These are phyloP conservation scores for Temnothorax ravouxi DNA, from an alignment of 2,888 invertebrate species.

Conservation along the genomic window DNA sequence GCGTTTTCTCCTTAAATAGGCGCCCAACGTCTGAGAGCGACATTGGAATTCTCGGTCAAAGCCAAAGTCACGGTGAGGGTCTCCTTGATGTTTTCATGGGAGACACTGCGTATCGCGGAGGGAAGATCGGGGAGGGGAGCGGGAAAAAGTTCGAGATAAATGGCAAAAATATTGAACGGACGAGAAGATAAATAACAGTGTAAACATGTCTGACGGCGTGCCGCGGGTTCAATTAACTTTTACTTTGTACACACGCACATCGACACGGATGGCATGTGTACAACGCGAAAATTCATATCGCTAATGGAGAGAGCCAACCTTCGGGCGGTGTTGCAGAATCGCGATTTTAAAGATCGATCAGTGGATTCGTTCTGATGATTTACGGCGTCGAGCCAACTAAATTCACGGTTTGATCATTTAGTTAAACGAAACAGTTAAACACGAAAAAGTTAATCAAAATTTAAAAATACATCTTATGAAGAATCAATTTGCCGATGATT, in stretches of 20 bases:
- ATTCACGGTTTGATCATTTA: no score
- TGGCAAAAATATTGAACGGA: conserved; percentile 43
- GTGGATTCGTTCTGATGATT: not conserved
- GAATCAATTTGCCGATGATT: no score
- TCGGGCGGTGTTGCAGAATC: conserved; percentile 5
- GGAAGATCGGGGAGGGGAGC: conserved; percentile 57
- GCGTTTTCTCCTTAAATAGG: conserved; percentile 68
- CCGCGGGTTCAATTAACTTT: conserved; percentile 37
- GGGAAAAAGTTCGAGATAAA: not conserved
- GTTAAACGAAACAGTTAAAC: not conserved
- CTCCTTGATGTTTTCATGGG: conserved; percentile 69
- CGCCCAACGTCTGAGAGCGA: conserved; percentile 51
- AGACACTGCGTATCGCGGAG: conserved; percentile 70
- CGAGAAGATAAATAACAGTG: conserved; percentile 43
- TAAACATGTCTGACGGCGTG: conserved; percentile 5
- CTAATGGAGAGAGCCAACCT: conserved; percentile 41
- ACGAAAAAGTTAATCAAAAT: not conserved
- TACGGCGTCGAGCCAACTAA: not conserved
- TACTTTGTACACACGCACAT: conserved; percentile 25
- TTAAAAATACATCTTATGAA: no score
- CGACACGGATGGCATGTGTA: not conserved
- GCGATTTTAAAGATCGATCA: conserved; percentile 19
- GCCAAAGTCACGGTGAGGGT: conserved; percentile 73
- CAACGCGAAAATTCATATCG: conserved; percentile 41
- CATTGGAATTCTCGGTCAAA: conserved; percentile 70